Percentiles rank a stretch among this genome's conserved stretches.
These are phyloP conservation scores for Drosophila anomalata DNA, from an alignment of 2,888 invertebrate species.

Conservation along the genomic window DNA sequence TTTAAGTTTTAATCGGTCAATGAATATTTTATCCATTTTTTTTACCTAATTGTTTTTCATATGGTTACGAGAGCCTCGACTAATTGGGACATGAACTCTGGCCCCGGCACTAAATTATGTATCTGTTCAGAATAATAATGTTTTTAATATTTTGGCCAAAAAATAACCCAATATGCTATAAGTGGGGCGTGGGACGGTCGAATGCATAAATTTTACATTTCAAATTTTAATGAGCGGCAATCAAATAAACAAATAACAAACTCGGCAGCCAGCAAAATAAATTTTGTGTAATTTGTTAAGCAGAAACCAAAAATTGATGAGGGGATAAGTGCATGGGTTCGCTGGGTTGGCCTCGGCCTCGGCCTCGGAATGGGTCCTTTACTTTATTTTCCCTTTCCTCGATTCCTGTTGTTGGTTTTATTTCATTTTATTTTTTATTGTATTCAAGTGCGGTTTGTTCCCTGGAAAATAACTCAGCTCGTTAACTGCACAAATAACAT, in stretches of 20 bases:
- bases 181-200: neutral
- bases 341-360: neutral
- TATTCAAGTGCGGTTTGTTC: constrained; percentile 71
- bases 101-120: neutral
- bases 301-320: constrained; percentile 19
- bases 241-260: constrained; percentile 60
- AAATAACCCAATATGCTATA: constrained; percentile 7
- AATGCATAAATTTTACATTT: constrained; percentile 58
- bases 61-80: neutral
- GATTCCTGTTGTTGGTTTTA: constrained; percentile 24
- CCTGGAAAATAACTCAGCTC: constrained; percentile 78
- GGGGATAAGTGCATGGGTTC: neutral
- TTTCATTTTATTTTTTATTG: constrained; percentile 31
- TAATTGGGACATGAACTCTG: neutral
- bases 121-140: neutral
- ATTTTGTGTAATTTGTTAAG: constrained; percentile 32
- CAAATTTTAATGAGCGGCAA: constrained; percentile 70
- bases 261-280: constrained; percentile 27
- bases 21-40: neutral
- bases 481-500: constrained; percentile 80
- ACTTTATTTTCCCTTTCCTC: constrained; percentile 26
- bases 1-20: neutral
- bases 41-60: neutral
- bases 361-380: neutral
- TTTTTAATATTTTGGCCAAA: constrained; percentile 5